phyloP scores from a whole-genome alignment of 2,888 invertebrate species.

The Acrobeloides nanus region DNA sequence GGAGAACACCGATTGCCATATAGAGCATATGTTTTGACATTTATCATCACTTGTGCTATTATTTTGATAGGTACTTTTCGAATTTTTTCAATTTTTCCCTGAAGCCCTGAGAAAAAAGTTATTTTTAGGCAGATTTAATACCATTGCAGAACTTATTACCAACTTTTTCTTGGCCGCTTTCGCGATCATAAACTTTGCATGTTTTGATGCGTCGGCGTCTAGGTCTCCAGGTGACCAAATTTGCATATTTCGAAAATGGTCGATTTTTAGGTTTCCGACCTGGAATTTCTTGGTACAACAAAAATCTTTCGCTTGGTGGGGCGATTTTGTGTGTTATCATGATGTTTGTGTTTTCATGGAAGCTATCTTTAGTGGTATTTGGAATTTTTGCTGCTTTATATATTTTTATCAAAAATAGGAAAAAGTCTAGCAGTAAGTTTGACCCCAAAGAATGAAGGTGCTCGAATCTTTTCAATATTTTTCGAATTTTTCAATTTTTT shows the following conservation, averaged over 20 bases:
- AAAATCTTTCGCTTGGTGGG: constrained; percentile 65
- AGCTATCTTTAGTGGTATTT: constrained; percentile 57
- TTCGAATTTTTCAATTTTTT: no score
- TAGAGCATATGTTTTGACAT: constrained; percentile 82
- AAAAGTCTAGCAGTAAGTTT: no score
- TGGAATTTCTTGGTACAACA: constrained; percentile 68
- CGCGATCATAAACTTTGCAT: constrained; percentile 82
- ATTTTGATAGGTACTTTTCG: constrained; percentile 67
- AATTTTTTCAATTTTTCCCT: no score
- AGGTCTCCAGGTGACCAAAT: constrained; percentile 36
- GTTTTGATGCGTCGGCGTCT: constrained; percentile 76
- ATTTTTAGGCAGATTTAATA: constrained; percentile 69
- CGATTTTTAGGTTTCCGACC: constrained; percentile 59
- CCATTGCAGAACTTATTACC: constrained; percentile 80
- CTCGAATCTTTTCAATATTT: no score
- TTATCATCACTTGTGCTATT: constrained; percentile 74
- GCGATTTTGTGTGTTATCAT: constrained; percentile 24
- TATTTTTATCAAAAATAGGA: constrained; percentile 80
- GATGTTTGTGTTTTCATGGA: constrained; percentile 60
- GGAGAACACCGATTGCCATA: constrained; percentile 62
- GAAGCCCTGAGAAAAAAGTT: not conserved
- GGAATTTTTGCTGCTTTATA: constrained; percentile 63
- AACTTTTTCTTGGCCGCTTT: constrained; percentile 87
- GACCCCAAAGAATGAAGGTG: no score
- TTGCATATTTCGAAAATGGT: no score